Base-by-base conservation (phyloP, 2,113 vertebrate species). In the Gavia stellata region DNA sequence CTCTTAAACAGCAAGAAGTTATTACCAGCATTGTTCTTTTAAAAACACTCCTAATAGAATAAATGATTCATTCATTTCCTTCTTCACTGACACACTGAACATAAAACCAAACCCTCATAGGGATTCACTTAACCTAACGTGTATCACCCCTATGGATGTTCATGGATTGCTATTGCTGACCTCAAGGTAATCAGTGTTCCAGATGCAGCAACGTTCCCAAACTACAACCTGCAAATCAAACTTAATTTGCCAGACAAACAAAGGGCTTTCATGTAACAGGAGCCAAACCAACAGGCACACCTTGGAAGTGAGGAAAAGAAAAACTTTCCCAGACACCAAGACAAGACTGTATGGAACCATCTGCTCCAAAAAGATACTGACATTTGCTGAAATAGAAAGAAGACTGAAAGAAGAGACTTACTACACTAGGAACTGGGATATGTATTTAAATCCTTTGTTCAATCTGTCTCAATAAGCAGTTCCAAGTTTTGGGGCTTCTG, bases 191-290 rank as follows among this genome's bases (percentile, higher is more conserved):
- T 2, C 5, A 1, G 6, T 24, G 25, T 34, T 79, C 21, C 42
- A 88, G 34, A 68, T 36, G 4, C 10, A 79, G 10, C 15, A 62
- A 25, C 0, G 0, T 44, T 79, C 25, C 14, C 31, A 53, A 56
- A 53, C 9, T 12, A 56, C 4, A 71, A 40, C 14, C 31, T 73
- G 10, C 17, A 82, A 62, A 62, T 40, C 45, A 75, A 68, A 65
- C 20, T 28, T 55, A 14, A 63, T 4, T 20, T 72, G 42, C 20
- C 71, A 63, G 38, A 49, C 16, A 25, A 70, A 14, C 31, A 71
- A 63, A 62, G 4, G 9, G 6, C 15, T 68, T 88, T 61, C 12
- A 58, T 49, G 7, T 18, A 44, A 49, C 7, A 44, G 34, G 2
- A 66, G 21, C 14, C 55, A 86, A 92, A 45, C 1, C 9, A 68